Percentiles rank a stretch among this genome's conserved stretches.
These are phyloP conservation scores for Coturnix japonica DNA, from an alignment of 2,113 vertebrate genomes.

Conservation along the genomic window DNA sequence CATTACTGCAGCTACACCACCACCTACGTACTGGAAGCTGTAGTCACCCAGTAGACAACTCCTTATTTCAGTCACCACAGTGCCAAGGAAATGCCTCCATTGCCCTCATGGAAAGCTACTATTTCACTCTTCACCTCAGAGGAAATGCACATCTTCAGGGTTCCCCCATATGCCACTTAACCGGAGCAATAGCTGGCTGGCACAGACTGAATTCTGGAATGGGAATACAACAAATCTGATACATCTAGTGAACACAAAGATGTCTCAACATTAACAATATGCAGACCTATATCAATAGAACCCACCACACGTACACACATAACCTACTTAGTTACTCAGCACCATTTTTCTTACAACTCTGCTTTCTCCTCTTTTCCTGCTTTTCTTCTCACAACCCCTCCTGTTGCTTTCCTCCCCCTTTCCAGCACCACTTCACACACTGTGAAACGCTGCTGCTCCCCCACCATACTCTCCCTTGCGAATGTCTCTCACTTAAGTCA, in stretches of 20 bases:
- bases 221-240: neutral
- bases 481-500: neutral
- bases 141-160: fast-evolving
- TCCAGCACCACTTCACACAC: neutral
- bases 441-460: neutral
- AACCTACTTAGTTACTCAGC: neutral
- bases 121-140: neutral
- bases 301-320: fast-evolving
- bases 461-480: neutral
- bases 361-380: neutral
- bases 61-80: neutral
- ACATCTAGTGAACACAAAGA: neutral
- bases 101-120: neutral
- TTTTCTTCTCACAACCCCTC: neutral
- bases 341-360: neutral
- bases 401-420: neutral
- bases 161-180: neutral
- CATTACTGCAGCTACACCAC: neutral
- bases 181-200: neutral
- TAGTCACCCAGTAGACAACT: neutral
- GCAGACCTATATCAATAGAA: neutral
- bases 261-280: neutral
- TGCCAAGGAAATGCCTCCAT: neutral
- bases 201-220: neutral
- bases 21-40: neutral